Conservation (phyloP, 2,888 invertebrate genomes). For the Ichneumoninae sp. region DNA sequence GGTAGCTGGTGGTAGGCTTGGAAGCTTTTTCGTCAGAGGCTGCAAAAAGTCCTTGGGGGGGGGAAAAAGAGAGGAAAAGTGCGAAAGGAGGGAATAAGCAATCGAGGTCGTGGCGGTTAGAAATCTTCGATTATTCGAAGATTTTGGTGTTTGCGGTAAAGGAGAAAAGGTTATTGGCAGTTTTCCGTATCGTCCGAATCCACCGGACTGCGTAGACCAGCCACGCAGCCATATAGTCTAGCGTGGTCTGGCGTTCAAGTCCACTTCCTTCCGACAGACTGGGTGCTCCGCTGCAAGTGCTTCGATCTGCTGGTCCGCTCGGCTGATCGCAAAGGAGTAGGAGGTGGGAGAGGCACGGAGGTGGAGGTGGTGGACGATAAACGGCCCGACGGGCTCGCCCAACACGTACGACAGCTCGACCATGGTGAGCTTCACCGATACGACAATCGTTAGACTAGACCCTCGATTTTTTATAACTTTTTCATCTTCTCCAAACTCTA, state of each 20-base stretch:
- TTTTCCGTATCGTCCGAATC: neutral
- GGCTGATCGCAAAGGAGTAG: conserved; percentile 12
- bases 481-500: neutral
- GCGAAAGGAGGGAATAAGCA: neutral
- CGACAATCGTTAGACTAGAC: conserved; percentile 14
- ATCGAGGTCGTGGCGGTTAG: neutral
- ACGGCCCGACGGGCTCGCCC: conserved; percentile 65
- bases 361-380: conserved; percentile 46
- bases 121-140: neutral
- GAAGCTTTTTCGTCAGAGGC: conserved; percentile 44
- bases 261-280: conserved; percentile 13
- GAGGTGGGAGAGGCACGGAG: conserved; percentile 3
- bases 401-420: conserved; percentile 62
- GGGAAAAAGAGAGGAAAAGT: neutral
- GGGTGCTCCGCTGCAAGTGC: conserved; percentile 36
- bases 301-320: conserved; percentile 26
- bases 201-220: neutral
- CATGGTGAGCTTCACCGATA: conserved; percentile 60
- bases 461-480: neutral
- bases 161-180: neutral
- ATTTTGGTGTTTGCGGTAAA: neutral
- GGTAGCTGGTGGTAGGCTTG: conserved; percentile 36
- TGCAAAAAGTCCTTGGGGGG: conserved; percentile 19
- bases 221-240: conserved; percentile 1
- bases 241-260: conserved; percentile 12